Base-by-base conservation (phyloP, 2,888 invertebrate genomes). In the Amphiduros pacificus region DNA sequence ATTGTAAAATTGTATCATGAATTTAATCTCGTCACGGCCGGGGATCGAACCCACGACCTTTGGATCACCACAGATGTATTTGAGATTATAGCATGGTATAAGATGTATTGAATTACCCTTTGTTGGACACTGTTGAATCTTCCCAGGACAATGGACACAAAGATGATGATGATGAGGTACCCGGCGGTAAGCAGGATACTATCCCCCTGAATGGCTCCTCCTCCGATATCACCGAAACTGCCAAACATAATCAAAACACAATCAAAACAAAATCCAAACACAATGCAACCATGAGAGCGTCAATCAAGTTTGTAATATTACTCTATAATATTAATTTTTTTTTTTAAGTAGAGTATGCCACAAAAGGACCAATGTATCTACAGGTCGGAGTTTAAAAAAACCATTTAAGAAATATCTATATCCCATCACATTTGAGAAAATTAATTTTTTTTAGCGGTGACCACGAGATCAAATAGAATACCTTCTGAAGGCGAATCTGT, bases 71-170 rank as follows among this genome's bases (percentile, higher is more conserved):
- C n/a, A n/a, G n/a, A n/a, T n/a, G n/a, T n/a, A n/a, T n/a, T n/a
- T n/a, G n/a, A n/a, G n/a, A n/a, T n/a, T n/a, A n/a, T n/a, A n/a
- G n/a, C n/a, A n/a, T n/a, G n/a, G n/a, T n/a, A n/a, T n/a, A n/a
- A n/a, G n/a, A n/a, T n/a, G 36, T 11, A 17, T 36, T 50, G 6
- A 77, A 83, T 83, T 83, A 89, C 89, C 79, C 89, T 87, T 67
- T 89, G 87, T 82, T 91, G 90, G 27, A 91, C 83, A 86, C 89
- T 88, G 78, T 90, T 91, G 77, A 85, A 89, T 75, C 88, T 87
- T 9, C 91, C 91, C 58, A 92, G 84, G 66, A 89, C 89, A 68
- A 89, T 81, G 68, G 88, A 86, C 48, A 92, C 88, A 75, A 91
- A 93, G 41, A 90, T 73, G 73, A 90, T 88, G 88, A 92, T 90